Conservation (phyloP, 2,888 invertebrate species). For the Tipula unca region DNA sequence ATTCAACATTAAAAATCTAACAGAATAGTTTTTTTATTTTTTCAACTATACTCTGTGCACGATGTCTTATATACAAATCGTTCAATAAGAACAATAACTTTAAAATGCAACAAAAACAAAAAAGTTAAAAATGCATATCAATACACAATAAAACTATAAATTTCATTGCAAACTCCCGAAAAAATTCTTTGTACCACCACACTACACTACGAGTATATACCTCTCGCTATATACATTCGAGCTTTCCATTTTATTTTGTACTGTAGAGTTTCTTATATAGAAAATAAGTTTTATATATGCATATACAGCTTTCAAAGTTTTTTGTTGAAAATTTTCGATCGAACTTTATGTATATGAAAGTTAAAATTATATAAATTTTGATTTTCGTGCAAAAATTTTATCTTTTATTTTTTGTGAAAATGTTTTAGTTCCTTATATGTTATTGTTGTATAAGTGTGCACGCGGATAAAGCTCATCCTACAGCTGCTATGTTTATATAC, state of each 20-base stretch:
- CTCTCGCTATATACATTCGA: neutral
- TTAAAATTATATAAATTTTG: neutral
- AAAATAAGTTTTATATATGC: neutral
- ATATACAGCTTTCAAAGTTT: neutral
- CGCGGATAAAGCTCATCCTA: neutral
- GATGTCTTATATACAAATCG: neutral
- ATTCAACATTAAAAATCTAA: neutral
- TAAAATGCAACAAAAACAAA: neutral
- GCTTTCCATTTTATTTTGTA: neutral
- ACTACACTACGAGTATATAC: too few relatives aligned
- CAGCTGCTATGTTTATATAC: neutral
- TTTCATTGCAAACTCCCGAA: neutral
- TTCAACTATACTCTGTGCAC: neutral
- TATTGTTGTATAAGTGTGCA: neutral
- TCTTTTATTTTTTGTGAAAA: neutral
- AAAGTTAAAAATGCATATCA: neutral
- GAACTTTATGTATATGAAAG: neutral
- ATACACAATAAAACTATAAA: slow-evolving; percentile 8
- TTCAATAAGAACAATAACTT: neutral
- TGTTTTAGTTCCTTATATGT: neutral
- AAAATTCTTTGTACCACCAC: neutral
- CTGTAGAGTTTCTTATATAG: neutral
- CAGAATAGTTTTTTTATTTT: neutral
- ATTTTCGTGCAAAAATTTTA: slow-evolving; percentile 14
- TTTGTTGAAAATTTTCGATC: neutral